phyloP scores from a whole-genome alignment of 2,113 vertebrate species.

The Climacteris rufus region DNA sequence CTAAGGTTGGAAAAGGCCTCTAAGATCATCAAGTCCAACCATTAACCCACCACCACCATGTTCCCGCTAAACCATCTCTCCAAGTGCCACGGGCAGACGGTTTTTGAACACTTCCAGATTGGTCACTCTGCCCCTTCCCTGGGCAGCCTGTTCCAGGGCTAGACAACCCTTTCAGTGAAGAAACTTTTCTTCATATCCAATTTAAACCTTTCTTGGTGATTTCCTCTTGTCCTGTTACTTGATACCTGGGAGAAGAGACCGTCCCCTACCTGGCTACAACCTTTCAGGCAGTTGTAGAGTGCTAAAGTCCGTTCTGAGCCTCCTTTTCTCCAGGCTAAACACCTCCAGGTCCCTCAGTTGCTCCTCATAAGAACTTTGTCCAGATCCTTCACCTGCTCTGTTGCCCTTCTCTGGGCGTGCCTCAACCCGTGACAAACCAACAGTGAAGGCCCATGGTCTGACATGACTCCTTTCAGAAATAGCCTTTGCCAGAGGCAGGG shows the following conservation, averaged over 20 bases:
- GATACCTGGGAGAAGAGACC: neutral
- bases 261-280: neutral
- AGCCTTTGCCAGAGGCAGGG: neutral
- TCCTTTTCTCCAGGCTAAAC: neutral
- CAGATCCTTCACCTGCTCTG: neutral
- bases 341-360: rapidly evolving
- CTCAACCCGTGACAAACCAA: neutral
- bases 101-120: neutral
- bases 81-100: neutral
- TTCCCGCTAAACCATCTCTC: neutral
- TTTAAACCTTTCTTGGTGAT: neutral
- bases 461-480: neutral
- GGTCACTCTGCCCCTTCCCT: neutral
- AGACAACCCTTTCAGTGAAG: neutral
- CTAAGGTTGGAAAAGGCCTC: neutral
- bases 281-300: neutral
- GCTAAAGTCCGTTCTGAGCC: neutral
- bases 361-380: neutral
- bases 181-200: neutral
- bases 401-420: neutral
- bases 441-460: neutral
- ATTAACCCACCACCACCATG: neutral
- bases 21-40: neutral
- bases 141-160: neutral
- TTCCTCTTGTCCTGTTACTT: neutral